phyloP scores from a whole-genome alignment of 2,113 vertebrate genomes.

The Empidonax alnorum region DNA sequence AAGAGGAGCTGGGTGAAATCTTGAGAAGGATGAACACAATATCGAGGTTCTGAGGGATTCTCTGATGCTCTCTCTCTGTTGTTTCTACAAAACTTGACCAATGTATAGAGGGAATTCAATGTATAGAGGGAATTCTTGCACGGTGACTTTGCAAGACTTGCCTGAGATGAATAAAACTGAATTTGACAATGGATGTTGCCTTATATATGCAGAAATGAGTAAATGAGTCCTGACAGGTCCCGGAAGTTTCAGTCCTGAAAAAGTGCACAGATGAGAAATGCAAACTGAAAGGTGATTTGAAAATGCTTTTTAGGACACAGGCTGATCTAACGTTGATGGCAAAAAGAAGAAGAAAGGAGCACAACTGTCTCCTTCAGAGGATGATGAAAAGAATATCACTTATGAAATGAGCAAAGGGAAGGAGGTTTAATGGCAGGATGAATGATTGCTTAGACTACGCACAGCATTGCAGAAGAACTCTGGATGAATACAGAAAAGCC shows the following conservation, averaged over 20 bases:
- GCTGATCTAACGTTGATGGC: not conserved
- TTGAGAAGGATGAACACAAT: not conserved
- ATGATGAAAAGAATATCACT: not conserved
- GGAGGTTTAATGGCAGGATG: not conserved
- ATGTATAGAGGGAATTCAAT: not conserved
- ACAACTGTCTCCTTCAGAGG: not conserved
- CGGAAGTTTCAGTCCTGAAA: not conserved
- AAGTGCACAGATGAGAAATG: slow-evolving; percentile 10
- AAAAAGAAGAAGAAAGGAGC: not conserved
- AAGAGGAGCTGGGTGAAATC: not conserved
- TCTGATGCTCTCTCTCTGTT: not conserved
- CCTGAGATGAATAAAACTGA: not conserved
- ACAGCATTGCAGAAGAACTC: not conserved
- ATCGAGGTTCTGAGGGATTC: not conserved
- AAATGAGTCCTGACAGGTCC: slow-evolving; percentile 8
- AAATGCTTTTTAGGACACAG: slow-evolving; percentile 32
- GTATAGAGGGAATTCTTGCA: not conserved
- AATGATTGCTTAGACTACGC: not conserved
- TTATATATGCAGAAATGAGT: not conserved
- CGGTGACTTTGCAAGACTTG: not conserved
- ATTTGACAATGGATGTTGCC: not conserved
- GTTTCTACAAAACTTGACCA: not conserved
- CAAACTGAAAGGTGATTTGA: slow-evolving; percentile 37
- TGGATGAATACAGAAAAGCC: not conserved
- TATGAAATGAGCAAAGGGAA: not conserved